Base-by-base conservation (phyloP, 2,888 invertebrate species). In the Siphlonurus alternatus region DNA sequence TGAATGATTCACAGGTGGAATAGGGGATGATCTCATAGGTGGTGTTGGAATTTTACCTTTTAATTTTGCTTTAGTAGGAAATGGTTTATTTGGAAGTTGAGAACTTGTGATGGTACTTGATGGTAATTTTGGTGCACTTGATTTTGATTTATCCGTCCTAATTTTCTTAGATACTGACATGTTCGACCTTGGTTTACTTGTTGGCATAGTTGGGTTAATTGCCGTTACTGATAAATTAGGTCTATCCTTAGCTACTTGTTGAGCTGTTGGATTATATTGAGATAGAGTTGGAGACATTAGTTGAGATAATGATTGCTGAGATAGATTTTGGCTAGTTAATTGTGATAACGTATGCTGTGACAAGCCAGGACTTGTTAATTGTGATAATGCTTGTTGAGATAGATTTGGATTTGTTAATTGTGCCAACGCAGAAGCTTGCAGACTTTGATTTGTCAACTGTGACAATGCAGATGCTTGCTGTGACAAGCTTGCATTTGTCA, bases 211-310 rank as follows among this genome's bases (percentile, higher is more conserved):
- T 2, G 38, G 22, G 1, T 25, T 25, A 7, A 65, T 60, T 7
- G 65, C 61, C 18, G 65, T 65, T 18, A 65, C 61, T 2, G 65
- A 65, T 25, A 65, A 56, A 23, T 65, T 62, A 20, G 65, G 65
- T 10, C 65, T 59, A 59, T 62, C 62, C 25, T 65, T 65, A 24
- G 61, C 54, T 7, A 61, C 59, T 51, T 65, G 61, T 23, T 65
- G 65, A 18, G 59, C 59, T 22, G 56, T 63, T 2, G 63, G 18
- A 15, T 56, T 59, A n/a, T 56, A 20, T 15, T 51, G 20, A 3
- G 54, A 54, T 23, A 25, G n/a, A 38, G 56, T 59, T 5, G 59
- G 59, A 18, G 63, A 51, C 1, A 54, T 56, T 22, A 59, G 19
- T 38, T 38, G 38, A 10, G 38, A 38, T 10, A 10, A 15, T 10